Evolutionary conservation across 2,888 invertebrate species (phyloP).

Genomic region (Caenorhabditis japonica): DNA sequence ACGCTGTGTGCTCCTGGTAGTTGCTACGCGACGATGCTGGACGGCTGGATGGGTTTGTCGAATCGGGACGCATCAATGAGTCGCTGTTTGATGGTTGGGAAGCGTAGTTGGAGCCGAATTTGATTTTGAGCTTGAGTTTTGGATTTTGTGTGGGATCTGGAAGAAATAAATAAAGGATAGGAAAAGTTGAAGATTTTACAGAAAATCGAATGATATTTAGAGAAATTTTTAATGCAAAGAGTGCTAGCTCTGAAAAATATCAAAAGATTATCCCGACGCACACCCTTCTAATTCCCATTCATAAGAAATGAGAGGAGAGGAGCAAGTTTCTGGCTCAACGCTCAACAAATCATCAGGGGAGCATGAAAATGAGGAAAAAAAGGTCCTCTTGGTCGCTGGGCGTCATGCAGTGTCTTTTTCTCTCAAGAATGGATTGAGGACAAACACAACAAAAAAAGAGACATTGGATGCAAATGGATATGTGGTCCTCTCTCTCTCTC

Average conservation of each 20-base stretch:
- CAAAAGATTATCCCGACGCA: not conserved
- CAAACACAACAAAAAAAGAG: too few species aligned
- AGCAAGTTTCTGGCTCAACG: not conserved
- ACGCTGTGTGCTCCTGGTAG: not conserved
- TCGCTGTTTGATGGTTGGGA: not conserved
- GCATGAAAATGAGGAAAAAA: not conserved
- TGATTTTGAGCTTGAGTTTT: conserved; percentile 43
- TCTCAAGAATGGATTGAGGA: too few species aligned
- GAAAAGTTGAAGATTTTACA: too few species aligned
- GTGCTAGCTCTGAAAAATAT: not conserved
- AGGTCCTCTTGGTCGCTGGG: not conserved
- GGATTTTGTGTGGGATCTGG: conserved; percentile 21
- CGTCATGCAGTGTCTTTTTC: too few species aligned
- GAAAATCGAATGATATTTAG: not conserved
- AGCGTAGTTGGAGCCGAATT: conserved; percentile 13
- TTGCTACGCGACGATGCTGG: conserved; percentile 26
- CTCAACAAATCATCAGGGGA: conserved; percentile 2
- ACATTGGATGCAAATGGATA: too few species aligned
- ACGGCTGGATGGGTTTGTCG: conserved; percentile 19
- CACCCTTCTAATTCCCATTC: conserved; percentile 36
- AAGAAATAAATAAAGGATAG: not conserved
- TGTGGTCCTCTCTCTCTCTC: too few species aligned
- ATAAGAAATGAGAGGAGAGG: conserved; percentile 42
- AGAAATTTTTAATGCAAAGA: too few species aligned
- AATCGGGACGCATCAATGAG: conserved; percentile 33